Evolutionary conservation across 2,113 vertebrate species (phyloP), one percentile per base, ranked within the genome.

Genomic region (Galeopterus variegatus): DNA sequence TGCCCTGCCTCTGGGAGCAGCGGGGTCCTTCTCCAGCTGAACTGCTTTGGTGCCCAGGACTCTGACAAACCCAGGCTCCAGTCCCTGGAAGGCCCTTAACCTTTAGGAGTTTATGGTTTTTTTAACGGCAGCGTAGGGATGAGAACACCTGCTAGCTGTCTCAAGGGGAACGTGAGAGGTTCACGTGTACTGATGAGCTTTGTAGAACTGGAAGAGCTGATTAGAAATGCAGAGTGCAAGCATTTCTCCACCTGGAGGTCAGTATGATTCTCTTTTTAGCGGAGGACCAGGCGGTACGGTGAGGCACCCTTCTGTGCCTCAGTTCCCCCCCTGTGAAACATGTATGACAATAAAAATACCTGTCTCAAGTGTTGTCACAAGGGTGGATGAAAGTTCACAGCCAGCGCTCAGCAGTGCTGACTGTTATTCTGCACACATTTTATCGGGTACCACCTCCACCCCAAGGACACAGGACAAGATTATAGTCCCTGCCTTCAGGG

Each of bases 321-420:
- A 8, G 80, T 50, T 9, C 15, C 56, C 64, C 48, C 36, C 26
- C 9, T 82, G 58, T 80, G 70, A 60, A 82, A 48, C 14, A 28
- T 64, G 26, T 23, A 1, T 19, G 24, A 1, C 13, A 4, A 18
- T 0, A 19, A 31, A 67, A 15, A 11, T 1, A 0, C 8, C 36
- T 1, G 14, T 10, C 14, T 23, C 28, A 7, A n/a, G 52, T 19
- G 31, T 3, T 4, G 28, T 1, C 1, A 23, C 4, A 48, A 87
- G 54, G 21, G 48, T 18, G 24, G 6, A 26, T 4, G 28, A 48
- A 72, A 7, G 14, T 15, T 36, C 62, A 21, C 14, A 13, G 21
- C 0, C 1, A 0, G 36, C 0, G 1, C 50, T 54, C 69, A 10
- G 83, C 7, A 6, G 36, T 5, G 13, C 14, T n/a, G n/a, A 19